phyloP scores from a whole-genome alignment of 2,888 invertebrate genomes.

The Scrobipalpa costella region DNA sequence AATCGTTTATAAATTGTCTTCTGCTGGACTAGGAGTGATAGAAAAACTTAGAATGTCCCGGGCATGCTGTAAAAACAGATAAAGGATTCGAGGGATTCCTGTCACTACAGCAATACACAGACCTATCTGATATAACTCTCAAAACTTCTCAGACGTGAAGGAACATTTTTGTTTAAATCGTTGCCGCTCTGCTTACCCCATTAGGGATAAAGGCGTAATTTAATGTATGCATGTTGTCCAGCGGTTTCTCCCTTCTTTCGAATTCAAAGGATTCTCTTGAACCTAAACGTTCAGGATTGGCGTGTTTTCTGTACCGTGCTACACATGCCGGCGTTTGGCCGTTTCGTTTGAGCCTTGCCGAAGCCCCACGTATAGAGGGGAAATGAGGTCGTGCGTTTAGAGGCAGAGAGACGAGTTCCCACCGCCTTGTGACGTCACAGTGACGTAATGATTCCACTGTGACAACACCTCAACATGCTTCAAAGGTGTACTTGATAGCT shows the following conservation, averaged over 20 bases:
- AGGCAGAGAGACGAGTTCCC: constrained; percentile 28
- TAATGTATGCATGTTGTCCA: too few relatives aligned
- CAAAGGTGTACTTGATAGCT: neutral
- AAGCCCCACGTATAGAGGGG: constrained; percentile 54
- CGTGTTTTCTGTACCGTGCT: neutral
- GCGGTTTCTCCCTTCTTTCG: neutral
- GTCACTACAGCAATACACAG: too few relatives aligned
- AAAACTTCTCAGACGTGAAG: too few relatives aligned
- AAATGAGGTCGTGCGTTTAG: constrained; percentile 56
- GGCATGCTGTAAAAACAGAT: too few relatives aligned
- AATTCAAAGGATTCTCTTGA: neutral
- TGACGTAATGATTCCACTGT: constrained; percentile 6
- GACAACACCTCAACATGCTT: constrained; percentile 10
- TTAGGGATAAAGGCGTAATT: too few relatives aligned
- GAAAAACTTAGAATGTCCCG: too few relatives aligned
- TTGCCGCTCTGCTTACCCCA: too few relatives aligned
- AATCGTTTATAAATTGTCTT: neutral
- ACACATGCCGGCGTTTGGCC: constrained; percentile 30
- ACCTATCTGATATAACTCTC: too few relatives aligned
- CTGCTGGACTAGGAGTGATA: too few relatives aligned
- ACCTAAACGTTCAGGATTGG: neutral
- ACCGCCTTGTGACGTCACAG: constrained; percentile 10
- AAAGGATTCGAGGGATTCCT: too few relatives aligned
- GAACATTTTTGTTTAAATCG: too few relatives aligned
- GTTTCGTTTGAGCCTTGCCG: constrained; percentile 41